Conservation (phyloP, 2,888 invertebrate genomes). For the Harpalus rubripes region DNA sequence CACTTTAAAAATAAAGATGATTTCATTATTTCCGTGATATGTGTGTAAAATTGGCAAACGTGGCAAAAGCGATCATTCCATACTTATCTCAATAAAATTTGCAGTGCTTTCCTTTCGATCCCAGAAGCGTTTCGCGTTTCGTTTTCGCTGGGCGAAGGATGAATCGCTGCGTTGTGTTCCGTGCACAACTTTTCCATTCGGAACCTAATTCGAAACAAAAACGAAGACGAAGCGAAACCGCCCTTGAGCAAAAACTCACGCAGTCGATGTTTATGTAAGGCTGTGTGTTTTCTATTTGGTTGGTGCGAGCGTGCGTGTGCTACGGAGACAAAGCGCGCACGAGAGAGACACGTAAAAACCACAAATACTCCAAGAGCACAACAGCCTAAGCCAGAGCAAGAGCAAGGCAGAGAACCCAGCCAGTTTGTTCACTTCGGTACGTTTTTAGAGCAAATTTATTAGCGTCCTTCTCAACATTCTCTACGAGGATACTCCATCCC, state of each 20-base stretch:
- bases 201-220: constrained; percentile 65
- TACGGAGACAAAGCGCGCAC: constrained; percentile 34
- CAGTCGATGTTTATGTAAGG: constrained; percentile 73
- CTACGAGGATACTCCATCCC: constrained; percentile 46
- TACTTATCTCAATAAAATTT: constrained; percentile 64
- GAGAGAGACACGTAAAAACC: constrained; percentile 61
- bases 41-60: neutral
- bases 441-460: constrained; percentile 67
- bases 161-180: constrained; percentile 27
- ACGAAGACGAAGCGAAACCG: constrained; percentile 63
- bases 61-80: constrained; percentile 43
- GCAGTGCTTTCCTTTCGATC: constrained; percentile 44
- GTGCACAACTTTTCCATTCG: constrained; percentile 62
- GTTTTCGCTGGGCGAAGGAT: constrained; percentile 3
- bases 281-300: constrained; percentile 69
- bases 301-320: constrained; percentile 40
- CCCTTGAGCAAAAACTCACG: constrained; percentile 68
- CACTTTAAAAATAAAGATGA: too few relatives aligned
- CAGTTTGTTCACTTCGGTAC: constrained; percentile 66
- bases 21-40: too few relatives aligned
- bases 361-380: constrained; percentile 56
- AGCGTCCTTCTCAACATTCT: constrained; percentile 65
- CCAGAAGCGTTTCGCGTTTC: constrained; percentile 35
- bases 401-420: constrained; percentile 17
- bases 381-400: constrained; percentile 17